Conservation (phyloP, 35 echinoderm and acorn worm species). For the Ophiothrix spiculata region DNA sequence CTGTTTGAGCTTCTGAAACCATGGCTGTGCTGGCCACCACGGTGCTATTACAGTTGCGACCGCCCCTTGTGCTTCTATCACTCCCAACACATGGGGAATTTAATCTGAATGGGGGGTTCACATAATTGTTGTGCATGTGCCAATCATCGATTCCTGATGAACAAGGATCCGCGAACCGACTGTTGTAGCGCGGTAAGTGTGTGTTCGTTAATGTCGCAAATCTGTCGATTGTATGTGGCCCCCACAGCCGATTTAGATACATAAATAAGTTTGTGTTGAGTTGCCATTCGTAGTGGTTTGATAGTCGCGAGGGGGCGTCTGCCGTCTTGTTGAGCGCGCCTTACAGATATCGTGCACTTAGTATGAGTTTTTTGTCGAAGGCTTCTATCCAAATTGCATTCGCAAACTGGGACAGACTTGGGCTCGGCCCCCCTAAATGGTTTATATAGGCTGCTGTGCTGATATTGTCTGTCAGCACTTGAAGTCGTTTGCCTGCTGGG, state of each 20-base stretch:
- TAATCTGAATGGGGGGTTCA: conserved; percentile 32
- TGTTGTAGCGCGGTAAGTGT: conserved; percentile 42
- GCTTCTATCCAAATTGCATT: conserved; percentile 37
- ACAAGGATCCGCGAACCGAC: conserved; percentile 6
- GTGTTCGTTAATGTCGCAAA: conserved; percentile 43
- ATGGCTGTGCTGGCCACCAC: conserved; percentile 12
- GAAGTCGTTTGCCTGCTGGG: conserved; percentile 19
- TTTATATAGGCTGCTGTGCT: conserved; percentile 43
- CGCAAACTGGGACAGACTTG: conserved; percentile 13
- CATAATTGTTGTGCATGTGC: conserved; percentile 48
- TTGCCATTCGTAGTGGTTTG: conserved; percentile 30
- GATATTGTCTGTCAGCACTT: conserved; percentile 42
- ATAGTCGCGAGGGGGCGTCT: conserved; percentile 19
- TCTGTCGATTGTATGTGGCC: conserved; percentile 30
- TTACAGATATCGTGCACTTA: conserved; percentile 7
- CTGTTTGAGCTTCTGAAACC: conserved; percentile 32
- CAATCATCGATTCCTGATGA: conserved; percentile 30
- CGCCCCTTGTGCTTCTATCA: conserved; percentile 22
- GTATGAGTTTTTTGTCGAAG: neutral
- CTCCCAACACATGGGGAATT: conserved; percentile 8
- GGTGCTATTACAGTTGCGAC: conserved; percentile 33
- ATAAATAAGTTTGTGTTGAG: neutral
- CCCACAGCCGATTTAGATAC: neutral
- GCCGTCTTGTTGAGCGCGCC: neutral
- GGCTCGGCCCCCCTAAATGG: conserved; percentile 24